These are phyloP conservation scores for Hermatobates lingyangjiaoensis DNA, from an alignment of 1,140 invertebrate species.

Conservation along the genomic window DNA sequence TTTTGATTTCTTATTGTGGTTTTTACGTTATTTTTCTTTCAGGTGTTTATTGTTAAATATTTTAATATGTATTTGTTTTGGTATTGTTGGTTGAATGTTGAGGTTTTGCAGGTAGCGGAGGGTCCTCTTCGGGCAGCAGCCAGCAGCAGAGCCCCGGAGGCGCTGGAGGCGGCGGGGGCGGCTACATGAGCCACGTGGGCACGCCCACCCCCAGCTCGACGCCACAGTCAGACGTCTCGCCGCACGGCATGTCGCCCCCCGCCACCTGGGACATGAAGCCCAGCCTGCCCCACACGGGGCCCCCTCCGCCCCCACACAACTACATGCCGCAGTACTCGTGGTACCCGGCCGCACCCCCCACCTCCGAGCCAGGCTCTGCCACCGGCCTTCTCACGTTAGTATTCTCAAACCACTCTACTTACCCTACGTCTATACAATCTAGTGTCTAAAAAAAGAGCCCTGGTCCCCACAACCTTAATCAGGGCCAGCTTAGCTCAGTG, in stretches of 20 bases:
- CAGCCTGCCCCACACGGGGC: conserved; percentile 25
- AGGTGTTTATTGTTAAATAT: not conserved
- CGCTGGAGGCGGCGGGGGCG: conserved; percentile 18
- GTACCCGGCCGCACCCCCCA: conserved; percentile 46
- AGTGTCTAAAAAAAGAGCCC: too few species aligned
- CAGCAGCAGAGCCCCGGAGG: conserved; percentile 21
- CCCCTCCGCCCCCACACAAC: conserved; percentile 32
- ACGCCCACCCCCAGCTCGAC: conserved; percentile 29
- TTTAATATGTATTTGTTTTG: too few species aligned
- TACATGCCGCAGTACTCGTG: conserved; percentile 54
- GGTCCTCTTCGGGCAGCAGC: conserved; percentile 17
- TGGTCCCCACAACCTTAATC: too few species aligned
- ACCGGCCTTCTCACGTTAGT: conserved; percentile 52
- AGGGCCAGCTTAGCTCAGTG: too few species aligned
- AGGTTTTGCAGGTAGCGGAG: conserved; percentile 17
- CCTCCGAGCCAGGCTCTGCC: conserved; percentile 31
- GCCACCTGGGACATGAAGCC: conserved; percentile 50
- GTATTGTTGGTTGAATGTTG: not conserved
- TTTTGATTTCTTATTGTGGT: not conserved
- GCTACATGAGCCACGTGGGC: conserved; percentile 18
- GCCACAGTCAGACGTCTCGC: conserved; percentile 35
- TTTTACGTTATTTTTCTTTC: not conserved
- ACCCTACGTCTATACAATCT: too few species aligned
- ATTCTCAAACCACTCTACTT: too few species aligned
- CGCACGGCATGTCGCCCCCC: conserved; percentile 34